phyloP scores from a whole-genome alignment of 2,888 invertebrate species.

The Linnaemya tessellans region DNA sequence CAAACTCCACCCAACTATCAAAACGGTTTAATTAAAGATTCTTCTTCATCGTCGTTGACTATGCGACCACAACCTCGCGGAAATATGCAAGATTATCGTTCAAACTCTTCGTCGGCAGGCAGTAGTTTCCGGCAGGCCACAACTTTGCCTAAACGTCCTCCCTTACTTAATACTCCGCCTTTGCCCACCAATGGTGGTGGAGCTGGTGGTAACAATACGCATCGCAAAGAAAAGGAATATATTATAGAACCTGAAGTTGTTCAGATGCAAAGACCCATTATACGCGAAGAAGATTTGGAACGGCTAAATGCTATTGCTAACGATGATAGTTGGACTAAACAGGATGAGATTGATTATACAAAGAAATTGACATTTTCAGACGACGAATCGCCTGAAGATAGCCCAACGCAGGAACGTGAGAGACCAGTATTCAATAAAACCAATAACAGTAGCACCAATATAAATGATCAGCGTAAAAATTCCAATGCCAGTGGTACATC shows the following conservation, averaged over 20 bases:
- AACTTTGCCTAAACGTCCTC: slow-evolving; percentile 80
- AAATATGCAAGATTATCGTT: slow-evolving; percentile 75
- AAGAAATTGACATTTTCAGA: slow-evolving; percentile 97
- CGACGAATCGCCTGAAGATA: slow-evolving; percentile 87
- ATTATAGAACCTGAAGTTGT: slow-evolving; percentile 85
- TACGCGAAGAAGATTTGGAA: slow-evolving; percentile 95
- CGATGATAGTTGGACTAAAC: slow-evolving; percentile 95
- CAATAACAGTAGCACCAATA: slow-evolving; percentile 53
- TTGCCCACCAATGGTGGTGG: slow-evolving; percentile 71
- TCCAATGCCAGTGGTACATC: slow-evolving; percentile 74
- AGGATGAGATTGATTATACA: slow-evolving; percentile 97
- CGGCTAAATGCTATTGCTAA: slow-evolving; percentile 95
- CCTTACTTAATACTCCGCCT: slow-evolving; percentile 76
- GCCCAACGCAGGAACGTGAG: slow-evolving; percentile 74
- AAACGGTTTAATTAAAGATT: slow-evolving; percentile 77
- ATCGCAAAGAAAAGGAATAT: slow-evolving; percentile 80
- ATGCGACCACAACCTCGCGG: slow-evolving; percentile 67
- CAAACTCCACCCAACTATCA: slow-evolving; percentile 77
- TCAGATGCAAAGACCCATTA: slow-evolving; percentile 91
- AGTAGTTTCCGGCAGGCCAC: slow-evolving; percentile 79
- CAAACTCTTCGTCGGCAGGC: slow-evolving; percentile 75
- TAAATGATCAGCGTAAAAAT: slow-evolving; percentile 74
- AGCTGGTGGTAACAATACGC: slow-evolving; percentile 69
- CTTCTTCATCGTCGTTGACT: slow-evolving; percentile 58
- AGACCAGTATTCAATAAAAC: slow-evolving; percentile 75